Percentiles rank a stretch among this genome's conserved stretches.
Evolutionary conservation across 2,888 invertebrate genomes (phyloP).

Genomic region (Allophyes oxyacanthae): DNA sequence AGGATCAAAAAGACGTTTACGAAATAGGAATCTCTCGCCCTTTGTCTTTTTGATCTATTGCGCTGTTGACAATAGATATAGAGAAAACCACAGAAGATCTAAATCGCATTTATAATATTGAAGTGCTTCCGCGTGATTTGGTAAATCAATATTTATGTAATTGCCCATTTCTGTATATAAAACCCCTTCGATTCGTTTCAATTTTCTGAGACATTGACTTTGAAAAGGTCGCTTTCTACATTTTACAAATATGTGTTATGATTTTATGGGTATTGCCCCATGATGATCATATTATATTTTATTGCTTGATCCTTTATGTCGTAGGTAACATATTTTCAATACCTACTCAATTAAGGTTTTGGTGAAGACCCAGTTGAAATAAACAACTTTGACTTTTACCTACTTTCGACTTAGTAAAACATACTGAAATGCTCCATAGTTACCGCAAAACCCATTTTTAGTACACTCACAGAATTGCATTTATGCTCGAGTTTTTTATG

Average conservation of each 20-base stretch:
- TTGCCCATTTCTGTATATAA: not conserved
- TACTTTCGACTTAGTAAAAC: no score
- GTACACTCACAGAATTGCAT: no score
- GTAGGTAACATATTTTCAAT: no score
- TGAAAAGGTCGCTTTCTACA: slow-evolving; percentile 2
- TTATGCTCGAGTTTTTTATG: no score
- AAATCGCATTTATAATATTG: slow-evolving; percentile 9
- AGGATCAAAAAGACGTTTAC: slow-evolving; percentile 58
- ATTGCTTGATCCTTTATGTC: no score
- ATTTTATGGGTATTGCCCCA: slow-evolving; percentile 4
- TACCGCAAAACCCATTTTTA: no score
- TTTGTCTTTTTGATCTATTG: slow-evolving; percentile 40
- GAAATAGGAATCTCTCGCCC: slow-evolving; percentile 40
- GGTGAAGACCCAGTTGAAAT: no score
- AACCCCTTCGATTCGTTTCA: slow-evolving; percentile 14
- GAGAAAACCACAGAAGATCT: slow-evolving; percentile 8
- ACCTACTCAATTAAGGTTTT: no score
- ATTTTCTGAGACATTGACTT: slow-evolving; percentile 18
- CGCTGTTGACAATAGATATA: slow-evolving; percentile 19
- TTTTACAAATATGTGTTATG: slow-evolving; percentile 10
- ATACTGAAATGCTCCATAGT: no score
- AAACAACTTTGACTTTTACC: no score
- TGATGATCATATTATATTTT: not conserved
- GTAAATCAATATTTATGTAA: slow-evolving; percentile 17
- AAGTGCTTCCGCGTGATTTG: slow-evolving; percentile 17